A percentile compares a stretch with the other conserved stretches of the same genome.
Evolutionary conservation across 2,888 invertebrate species (phyloP).

Genomic region (Callinectes sapidus): DNA sequence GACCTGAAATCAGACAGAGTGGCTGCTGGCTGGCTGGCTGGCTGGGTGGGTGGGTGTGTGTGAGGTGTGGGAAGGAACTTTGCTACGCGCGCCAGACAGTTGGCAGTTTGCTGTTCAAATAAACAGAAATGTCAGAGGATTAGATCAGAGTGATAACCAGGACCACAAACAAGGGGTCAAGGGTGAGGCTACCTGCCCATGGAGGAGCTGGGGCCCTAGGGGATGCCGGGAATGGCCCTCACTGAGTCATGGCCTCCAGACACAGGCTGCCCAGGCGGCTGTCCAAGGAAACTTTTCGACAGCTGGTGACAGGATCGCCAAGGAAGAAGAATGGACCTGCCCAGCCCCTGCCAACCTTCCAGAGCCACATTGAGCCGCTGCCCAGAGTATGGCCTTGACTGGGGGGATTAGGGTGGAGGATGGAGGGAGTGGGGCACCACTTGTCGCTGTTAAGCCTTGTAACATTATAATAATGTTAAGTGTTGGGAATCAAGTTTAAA

Average conservation of each 20-base stretch:
- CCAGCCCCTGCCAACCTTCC: not conserved
- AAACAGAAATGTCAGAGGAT: not conserved
- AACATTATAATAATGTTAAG: not conserved
- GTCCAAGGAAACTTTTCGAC: constrained; percentile 56
- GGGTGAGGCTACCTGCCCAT: constrained; percentile 1
- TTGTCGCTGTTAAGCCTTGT: not conserved
- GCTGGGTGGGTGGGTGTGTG: too few species aligned
- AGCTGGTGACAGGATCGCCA: constrained; percentile 39
- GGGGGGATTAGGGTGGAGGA: too few species aligned
- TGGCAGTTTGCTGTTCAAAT: not conserved
- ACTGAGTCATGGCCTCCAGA: constrained; percentile 36
- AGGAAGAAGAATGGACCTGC: constrained; percentile 31
- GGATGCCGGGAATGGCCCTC: not conserved
- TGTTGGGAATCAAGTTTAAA: not conserved
- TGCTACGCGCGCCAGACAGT: not conserved
- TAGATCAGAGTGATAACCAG: not conserved
- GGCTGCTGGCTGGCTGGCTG: too few species aligned
- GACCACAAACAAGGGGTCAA: not conserved
- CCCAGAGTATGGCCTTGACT: not conserved
- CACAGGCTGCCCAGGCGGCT: constrained; percentile 3
- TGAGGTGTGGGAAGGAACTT: not conserved
- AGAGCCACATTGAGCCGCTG: not conserved
- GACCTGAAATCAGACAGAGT: not conserved
- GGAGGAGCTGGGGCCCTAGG: not conserved
- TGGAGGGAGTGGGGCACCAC: not conserved